Conservation (phyloP, 1,140 invertebrate species). For the Drosophila chauvacae region DNA sequence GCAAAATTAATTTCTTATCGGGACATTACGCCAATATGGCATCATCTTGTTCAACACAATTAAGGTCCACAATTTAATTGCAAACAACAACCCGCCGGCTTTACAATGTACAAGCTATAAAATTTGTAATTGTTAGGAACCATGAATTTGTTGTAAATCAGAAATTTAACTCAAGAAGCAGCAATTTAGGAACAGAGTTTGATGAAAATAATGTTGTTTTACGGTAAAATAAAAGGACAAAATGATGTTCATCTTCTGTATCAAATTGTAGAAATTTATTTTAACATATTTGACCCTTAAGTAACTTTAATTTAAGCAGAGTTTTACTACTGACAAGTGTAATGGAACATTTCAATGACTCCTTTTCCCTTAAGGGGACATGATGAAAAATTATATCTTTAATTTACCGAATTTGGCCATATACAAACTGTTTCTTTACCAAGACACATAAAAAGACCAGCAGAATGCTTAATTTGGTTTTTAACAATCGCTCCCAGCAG, state of each 20-base stretch:
- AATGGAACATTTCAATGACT: background rate
- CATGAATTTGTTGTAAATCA: conserved; percentile 11
- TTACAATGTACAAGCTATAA: conserved; percentile 20
- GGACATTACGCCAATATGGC: conserved; percentile 46
- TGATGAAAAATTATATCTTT: background rate
- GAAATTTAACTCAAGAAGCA: background rate
- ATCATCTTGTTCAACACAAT: conserved; percentile 21
- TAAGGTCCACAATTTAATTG: conserved; percentile 28
- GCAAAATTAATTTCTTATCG: conserved; percentile 47
- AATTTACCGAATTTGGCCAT: conserved; percentile 21
- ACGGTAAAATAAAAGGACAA: background rate
- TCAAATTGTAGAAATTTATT: no score
- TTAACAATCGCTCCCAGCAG: background rate
- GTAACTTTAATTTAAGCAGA: background rate
- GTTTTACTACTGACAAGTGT: background rate
- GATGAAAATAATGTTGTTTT: background rate
- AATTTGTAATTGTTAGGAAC: conserved; percentile 21
- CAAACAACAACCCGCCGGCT: conserved; percentile 1
- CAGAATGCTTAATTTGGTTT: conserved; percentile 8
- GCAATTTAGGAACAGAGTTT: background rate
- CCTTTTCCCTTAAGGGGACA: background rate
- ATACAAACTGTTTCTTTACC: conserved; percentile 27
- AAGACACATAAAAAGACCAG: conserved; percentile 30
- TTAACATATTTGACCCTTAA: background rate
- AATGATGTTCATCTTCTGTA: background rate